Evolutionary conservation across 2,113 vertebrate genomes (phyloP), one percentile per base, ranked within the genome.

Genomic region (Hylia prasina): DNA sequence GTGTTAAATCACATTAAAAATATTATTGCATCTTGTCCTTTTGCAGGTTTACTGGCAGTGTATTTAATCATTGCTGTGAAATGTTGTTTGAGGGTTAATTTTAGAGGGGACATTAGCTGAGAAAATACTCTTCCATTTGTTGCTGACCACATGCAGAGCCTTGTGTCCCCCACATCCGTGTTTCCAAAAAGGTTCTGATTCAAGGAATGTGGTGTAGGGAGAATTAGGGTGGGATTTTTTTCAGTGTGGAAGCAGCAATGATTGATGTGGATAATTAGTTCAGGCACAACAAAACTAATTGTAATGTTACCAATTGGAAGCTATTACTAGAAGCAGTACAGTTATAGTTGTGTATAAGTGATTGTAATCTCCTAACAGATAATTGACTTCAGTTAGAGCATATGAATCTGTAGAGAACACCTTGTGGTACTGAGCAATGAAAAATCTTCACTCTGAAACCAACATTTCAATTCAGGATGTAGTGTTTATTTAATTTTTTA

Each of bases 181-280:
- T 53, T 79, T 64, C 37, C 48, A 53, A 47, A 69, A 48, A 14
- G 12, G 72, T 87, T 64, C 28, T 91, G 8, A 12, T 51, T 93
- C 69, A 40, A 82, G 15, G 37, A 35, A 9, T 47, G 5, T 13
- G 22, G 31, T 54, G 16, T 0, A 57, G 51, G 69, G 47, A 87
- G 44, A 66, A 30, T 42, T 40, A 68, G 18, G 15, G 6, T 33
- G 12, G 5, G 4, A 28, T 48, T n/a, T 31, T 88, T 58, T 58
- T 27, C 19, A 35, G 16, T 48, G 33, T 75, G 35, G 47, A 96
- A 60, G 19, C 33, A 78, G 42, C 35, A 53, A 30, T 84, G 69
- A 79, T 51, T 68, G 90, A 90, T 79, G 44, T 79, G 73, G 53
- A 56, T 87, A 87, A 87, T 73, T 54, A 95, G 48, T 75, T 84